Evolutionary conservation across 2,888 invertebrate genomes (phyloP).

Genomic region (Opisthograptis luteolata): DNA sequence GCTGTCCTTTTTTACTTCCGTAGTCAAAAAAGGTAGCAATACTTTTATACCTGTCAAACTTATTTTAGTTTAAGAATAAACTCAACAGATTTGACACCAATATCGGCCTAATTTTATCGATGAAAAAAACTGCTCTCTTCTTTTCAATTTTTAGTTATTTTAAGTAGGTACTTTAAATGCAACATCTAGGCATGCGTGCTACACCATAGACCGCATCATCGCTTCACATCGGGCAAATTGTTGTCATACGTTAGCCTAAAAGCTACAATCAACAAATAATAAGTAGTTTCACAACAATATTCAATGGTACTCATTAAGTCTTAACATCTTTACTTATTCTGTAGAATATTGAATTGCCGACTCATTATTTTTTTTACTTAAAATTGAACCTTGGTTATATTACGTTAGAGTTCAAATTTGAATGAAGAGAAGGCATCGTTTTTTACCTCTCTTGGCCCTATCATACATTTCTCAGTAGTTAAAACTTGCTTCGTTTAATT

Average conservation of each 20-base stretch:
- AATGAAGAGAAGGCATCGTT: constrained; percentile 11
- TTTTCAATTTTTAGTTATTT: no score
- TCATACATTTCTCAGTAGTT: constrained; percentile 60
- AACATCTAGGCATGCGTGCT: no score
- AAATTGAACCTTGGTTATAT: constrained; percentile 4
- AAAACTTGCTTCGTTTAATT: constrained; percentile 70
- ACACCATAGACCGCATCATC: no score
- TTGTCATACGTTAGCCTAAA: background rate
- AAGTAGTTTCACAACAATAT: constrained; percentile 31
- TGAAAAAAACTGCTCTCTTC: no score
- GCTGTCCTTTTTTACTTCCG: no score
- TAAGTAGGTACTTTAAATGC: no score
- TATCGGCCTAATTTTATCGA: no score
- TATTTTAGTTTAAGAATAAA: no score
- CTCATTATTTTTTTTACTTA: background rate
- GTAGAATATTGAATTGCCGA: background rate
- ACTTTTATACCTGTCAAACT: no score
- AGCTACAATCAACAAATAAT: constrained; percentile 21
- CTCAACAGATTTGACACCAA: no score
- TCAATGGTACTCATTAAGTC: constrained; percentile 20
- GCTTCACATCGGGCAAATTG: no score
- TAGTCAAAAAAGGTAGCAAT: no score
- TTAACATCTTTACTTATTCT: constrained; percentile 3
- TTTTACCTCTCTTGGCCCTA: constrained; percentile 39
- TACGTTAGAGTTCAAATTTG: constrained; percentile 1